phyloP scores from a whole-genome alignment of 2,797 vertebrate species.

The Staurois parvus region DNA sequence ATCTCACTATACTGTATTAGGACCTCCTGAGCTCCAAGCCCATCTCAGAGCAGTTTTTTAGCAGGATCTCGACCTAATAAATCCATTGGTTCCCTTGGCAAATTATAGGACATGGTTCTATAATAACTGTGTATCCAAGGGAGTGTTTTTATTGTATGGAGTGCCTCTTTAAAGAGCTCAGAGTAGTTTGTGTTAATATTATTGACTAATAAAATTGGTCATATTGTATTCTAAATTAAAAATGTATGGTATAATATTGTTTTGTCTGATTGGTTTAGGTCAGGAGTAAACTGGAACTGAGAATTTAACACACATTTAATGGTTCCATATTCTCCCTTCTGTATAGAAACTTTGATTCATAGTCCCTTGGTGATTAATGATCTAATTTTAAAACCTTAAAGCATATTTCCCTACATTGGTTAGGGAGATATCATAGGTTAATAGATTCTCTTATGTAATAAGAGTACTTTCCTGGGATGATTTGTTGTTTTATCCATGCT shows the following conservation, averaged over 20 bases:
- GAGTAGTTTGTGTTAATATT: neutral
- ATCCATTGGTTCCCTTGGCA: neutral
- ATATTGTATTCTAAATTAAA: neutral
- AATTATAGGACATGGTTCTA: neutral
- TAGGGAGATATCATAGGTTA: slow-evolving; percentile 39
- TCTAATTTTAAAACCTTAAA: slow-evolving; percentile 33
- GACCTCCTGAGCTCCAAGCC: no score
- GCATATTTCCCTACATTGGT: slow-evolving; percentile 21
- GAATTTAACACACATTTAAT: neutral
- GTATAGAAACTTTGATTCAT: slow-evolving; percentile 26
- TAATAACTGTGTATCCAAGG: neutral
- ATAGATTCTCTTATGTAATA: slow-evolving; percentile 42
- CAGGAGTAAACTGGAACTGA: neutral
- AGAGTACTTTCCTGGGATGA: slow-evolving; percentile 39
- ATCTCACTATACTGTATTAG: no score
- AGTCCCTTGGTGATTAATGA: slow-evolving; percentile 18
- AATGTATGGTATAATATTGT: neutral
- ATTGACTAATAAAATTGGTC: no score
- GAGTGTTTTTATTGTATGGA: neutral
- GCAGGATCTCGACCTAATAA: no score
- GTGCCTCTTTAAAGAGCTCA: neutral
- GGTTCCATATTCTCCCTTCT: neutral
- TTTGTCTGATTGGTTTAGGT: neutral
- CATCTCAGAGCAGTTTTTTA: no score
- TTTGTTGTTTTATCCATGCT: slow-evolving; percentile 53